Conservation (phyloP, 2,888 invertebrate species). For the Choristoneura rosaceana region DNA sequence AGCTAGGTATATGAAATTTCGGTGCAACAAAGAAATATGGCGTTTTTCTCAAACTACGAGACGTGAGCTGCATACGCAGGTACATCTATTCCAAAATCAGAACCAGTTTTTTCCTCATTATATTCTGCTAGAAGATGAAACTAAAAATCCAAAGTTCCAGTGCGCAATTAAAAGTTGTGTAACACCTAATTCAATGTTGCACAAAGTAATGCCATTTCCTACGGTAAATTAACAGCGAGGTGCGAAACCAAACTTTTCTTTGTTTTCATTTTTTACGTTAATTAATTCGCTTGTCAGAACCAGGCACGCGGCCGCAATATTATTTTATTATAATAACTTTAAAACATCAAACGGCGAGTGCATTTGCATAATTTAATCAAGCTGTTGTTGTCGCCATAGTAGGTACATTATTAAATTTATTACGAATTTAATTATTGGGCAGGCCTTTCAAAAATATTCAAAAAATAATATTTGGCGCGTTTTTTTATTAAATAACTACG, state of each 20-base stretch:
- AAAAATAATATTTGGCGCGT: background rate
- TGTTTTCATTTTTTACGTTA: conserved; percentile 66
- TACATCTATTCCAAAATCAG: no score
- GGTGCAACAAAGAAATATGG: no score
- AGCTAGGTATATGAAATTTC: no score
- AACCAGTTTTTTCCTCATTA: background rate
- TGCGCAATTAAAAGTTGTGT: background rate
- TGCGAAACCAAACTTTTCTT: conserved; percentile 56
- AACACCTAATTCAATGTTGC: background rate
- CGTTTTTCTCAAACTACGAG: no score
- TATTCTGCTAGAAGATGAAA: background rate
- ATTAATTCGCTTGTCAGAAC: conserved; percentile 63
- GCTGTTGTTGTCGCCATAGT: conserved; percentile 47
- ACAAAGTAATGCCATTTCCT: conserved; percentile 27
- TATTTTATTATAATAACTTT: conserved; percentile 59
- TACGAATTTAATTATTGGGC: conserved; percentile 22
- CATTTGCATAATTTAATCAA: conserved; percentile 58
- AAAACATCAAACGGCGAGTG: conserved; percentile 52
- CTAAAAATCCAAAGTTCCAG: background rate
- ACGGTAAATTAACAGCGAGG: conserved; percentile 47
- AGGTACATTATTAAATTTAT: conserved; percentile 27
- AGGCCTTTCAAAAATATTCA: background rate
- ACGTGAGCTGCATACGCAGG: no score
- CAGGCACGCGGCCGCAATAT: conserved; percentile 54
- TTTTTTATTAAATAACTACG: background rate